Percentiles rank a stretch among this genome's conserved stretches.
phyloP scores from a whole-genome alignment of 2,113 vertebrate species.

The Clinocottus analis region DNA sequence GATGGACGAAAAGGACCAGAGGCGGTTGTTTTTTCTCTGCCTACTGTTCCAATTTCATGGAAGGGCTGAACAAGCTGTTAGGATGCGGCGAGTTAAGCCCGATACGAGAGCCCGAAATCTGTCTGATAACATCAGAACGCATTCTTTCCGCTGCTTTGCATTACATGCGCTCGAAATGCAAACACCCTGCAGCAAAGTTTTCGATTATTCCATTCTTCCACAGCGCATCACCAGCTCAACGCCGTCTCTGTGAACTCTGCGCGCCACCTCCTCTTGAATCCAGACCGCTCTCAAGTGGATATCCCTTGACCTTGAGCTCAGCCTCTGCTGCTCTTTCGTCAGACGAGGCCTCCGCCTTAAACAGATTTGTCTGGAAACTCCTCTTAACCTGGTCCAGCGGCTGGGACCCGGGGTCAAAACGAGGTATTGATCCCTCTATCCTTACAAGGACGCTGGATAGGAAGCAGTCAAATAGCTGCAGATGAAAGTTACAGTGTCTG shows the following conservation, averaged over 20 bases:
- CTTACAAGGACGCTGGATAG: conserved; percentile 35
- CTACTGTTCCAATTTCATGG: conserved; percentile 23
- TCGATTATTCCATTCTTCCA: background rate
- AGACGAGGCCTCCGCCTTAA: conserved; percentile 6
- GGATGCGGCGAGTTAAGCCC: conserved; percentile 9
- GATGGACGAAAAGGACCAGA: conserved; percentile 4
- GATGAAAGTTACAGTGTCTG: conserved; percentile 12
- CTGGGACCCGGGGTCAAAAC: conserved; percentile 27
- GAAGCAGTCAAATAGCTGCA: background rate
- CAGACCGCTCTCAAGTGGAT: conserved; percentile 27
- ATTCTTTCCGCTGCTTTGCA: conserved; percentile 24
- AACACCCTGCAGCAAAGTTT: conserved; percentile 31
- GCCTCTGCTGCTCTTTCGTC: conserved; percentile 26
- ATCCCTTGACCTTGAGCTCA: conserved; percentile 46
- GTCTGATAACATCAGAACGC: conserved; percentile 16
- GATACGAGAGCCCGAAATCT: conserved; percentile 31
- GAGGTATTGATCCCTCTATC: conserved; percentile 51
- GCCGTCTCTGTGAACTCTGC: background rate
- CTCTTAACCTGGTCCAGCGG: conserved; percentile 20
- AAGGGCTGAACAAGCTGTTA: conserved; percentile 38
- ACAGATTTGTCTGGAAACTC: conserved; percentile 20
- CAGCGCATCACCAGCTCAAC: conserved; percentile 11
- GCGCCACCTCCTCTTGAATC: conserved; percentile 18
- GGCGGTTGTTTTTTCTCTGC: conserved; percentile 34
- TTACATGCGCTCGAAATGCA: conserved; percentile 39